Evolutionary conservation across 2,113 vertebrate genomes (phyloP), one percentile per base, ranked within the genome.

Genomic region (human): DNA sequence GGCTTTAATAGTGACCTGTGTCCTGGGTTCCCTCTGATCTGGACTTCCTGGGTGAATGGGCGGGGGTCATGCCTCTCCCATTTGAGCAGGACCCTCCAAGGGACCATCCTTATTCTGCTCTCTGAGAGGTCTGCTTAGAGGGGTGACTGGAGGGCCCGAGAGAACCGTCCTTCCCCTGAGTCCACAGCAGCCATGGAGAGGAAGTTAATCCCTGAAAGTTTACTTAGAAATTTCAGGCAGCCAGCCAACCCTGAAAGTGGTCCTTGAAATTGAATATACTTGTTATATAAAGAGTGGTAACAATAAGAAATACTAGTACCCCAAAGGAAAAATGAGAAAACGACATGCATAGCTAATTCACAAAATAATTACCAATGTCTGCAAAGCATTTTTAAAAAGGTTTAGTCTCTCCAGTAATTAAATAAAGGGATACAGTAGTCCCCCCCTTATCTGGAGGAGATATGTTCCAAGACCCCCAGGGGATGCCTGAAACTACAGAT

Each of bases 201-300:
- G 48, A 93, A 75, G 80, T 48, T 45, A 52, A 61, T 66, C 45
- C 35, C 16, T 88, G 61, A 76, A 20, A 64, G 59, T 87, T 94
- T 89, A 38, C 59, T 61, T 57, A 38, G 68, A 85, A 86, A 66
- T 3, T 13, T 14, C 50, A 59, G 52, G 25, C 78, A 82, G 75
- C 50, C 68, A 91, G 52, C 83, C 93, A 92, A 8, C 38, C 43
- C 68, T 70, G 86, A 40, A 92, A 87, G 61, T 81, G 80, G 38
- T 72, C 70, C 80, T 97, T 95, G 96, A 92, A 92, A 82, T 93
- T 61, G 94, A 95, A 88, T 83, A 40, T 14, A 11, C 38, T 43
- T 59, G 64, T 82, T 86, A 18, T 48, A 12, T 45, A 91, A 90
- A 83, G 57, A 89, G 90, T 75, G 52, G 3, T 72, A 95, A 68